Percentiles rank a stretch among this genome's conserved stretches.
Evolutionary conservation across 2,113 vertebrate genomes (phyloP).

Genomic region (Plecturocebus donacophilus): DNA sequence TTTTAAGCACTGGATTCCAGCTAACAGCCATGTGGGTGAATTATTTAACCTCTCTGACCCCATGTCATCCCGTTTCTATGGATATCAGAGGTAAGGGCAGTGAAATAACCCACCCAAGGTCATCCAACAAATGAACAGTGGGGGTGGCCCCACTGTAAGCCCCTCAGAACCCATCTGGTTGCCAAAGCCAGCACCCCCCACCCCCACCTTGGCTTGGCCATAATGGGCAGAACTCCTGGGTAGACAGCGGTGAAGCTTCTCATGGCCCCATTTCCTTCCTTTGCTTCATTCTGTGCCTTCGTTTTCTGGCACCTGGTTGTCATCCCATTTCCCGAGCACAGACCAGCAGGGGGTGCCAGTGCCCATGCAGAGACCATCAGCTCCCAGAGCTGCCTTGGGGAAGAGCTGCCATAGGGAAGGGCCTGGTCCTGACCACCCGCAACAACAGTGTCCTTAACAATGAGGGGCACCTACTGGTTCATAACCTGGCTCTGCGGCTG

Average conservation of each 20-base stretch:
- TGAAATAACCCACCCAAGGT: background rate
- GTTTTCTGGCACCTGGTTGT: background rate
- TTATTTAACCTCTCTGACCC: background rate
- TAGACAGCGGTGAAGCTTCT: background rate
- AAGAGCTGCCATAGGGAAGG: background rate
- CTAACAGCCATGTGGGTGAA: background rate
- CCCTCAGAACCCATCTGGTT: background rate
- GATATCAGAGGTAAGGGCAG: background rate
- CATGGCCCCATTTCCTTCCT: background rate
- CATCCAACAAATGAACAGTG: background rate
- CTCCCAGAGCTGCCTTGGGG: background rate
- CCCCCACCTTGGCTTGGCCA: background rate
- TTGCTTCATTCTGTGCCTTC: background rate
- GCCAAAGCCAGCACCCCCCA: background rate
- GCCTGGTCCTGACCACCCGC: background rate
- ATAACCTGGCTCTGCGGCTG: background rate
- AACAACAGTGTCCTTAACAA: background rate
- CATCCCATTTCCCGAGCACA: fast-evolving
- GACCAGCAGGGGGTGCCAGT: constrained; percentile 60
- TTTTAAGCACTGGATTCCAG: background rate
- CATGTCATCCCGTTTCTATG: background rate
- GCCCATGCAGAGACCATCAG: background rate
- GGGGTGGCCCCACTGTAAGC: background rate
- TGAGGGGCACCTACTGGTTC: background rate
- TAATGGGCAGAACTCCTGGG: background rate